phyloP scores from a whole-genome alignment of 2,888 invertebrate genomes.

The Spatulosminthurus flaviceps region DNA sequence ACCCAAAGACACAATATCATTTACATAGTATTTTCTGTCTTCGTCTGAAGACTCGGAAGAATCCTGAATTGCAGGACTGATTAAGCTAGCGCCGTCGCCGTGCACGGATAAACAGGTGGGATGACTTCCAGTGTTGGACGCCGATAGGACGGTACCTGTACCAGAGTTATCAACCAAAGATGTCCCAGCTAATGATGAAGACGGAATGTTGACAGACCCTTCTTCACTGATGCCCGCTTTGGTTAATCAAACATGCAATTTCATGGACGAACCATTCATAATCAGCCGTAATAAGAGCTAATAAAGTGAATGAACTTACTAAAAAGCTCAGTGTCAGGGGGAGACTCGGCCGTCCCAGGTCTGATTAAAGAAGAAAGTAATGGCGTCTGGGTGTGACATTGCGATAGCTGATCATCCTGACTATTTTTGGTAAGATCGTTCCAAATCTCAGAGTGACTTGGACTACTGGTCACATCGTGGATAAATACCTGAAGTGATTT shows the following conservation, averaged over 20 bases:
- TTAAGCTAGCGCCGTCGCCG: background rate
- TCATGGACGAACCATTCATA: too few relatives aligned
- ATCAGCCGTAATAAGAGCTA: too few relatives aligned
- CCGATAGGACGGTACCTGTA: background rate
- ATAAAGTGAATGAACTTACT: constrained; percentile 10
- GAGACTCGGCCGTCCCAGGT: constrained; percentile 57
- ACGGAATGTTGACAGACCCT: background rate
- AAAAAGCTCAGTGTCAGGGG: constrained; percentile 47
- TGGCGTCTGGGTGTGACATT: constrained; percentile 52
- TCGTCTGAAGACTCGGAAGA: constrained; percentile 33
- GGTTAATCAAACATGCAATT: background rate
- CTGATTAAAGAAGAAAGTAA: constrained; percentile 61
- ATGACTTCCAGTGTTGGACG: background rate
- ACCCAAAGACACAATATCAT: background rate
- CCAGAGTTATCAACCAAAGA: background rate
- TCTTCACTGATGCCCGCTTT: background rate
- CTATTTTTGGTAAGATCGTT: background rate
- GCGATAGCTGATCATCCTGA: background rate
- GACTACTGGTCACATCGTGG: too few relatives aligned
- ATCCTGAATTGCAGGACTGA: background rate
- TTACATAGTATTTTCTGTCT: background rate
- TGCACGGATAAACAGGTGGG: background rate
- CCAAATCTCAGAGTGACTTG: background rate
- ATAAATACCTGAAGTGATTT: too few relatives aligned
- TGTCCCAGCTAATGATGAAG: background rate